Base-by-base conservation (phyloP, 2,797 vertebrate genomes). In the Diglossa cyanea region DNA sequence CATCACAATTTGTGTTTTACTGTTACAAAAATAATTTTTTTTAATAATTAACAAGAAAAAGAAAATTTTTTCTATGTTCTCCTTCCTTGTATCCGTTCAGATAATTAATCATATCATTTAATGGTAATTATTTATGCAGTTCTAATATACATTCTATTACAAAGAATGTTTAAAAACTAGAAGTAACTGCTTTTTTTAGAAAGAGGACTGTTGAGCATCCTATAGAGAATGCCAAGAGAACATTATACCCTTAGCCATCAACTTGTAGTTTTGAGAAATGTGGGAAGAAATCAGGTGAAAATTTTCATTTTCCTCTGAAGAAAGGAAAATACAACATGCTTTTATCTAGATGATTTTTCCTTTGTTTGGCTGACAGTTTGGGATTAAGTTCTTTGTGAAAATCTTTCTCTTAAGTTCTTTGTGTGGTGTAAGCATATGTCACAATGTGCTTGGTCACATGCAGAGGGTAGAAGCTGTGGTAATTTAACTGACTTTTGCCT, bases 1-100 rank as follows among this genome's bases (percentile, higher is more conserved):
- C 10, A 90, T 73, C 42, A 91, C 7, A 58, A 93, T 92, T 96
- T 90, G 74, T 86, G 47, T 92, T 97, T 96, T 95, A 93, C 35
- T 93, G 35, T 95, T 96, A 76, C 19, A 76, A 94, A 94, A 96
- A 51, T 18, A 90, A 62, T 33, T 92, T 16, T 50, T 48, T 50
- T 26, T 10, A 4, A 51, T 17, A 51, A 78, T 35, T 13, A 95
- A 75, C 15, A 65, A 51, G 67, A 75, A 93, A 65, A 51, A 72
- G 83, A 90, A 45, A 90, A 95, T 86, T 39, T 90, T 91, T 61
- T 60, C 4, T 1, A 0, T 72, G 4, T 48, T 78, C 18, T 78
- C 13, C 19, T 66, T 7, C 9, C 13, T 85, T 50, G 19, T n/a
- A 53, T 90, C 15, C 7, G 13, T 80, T 70, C 44, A 82, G 18